Base-by-base conservation (phyloP, 2,797 vertebrate species). In the Falco rusticolus region DNA sequence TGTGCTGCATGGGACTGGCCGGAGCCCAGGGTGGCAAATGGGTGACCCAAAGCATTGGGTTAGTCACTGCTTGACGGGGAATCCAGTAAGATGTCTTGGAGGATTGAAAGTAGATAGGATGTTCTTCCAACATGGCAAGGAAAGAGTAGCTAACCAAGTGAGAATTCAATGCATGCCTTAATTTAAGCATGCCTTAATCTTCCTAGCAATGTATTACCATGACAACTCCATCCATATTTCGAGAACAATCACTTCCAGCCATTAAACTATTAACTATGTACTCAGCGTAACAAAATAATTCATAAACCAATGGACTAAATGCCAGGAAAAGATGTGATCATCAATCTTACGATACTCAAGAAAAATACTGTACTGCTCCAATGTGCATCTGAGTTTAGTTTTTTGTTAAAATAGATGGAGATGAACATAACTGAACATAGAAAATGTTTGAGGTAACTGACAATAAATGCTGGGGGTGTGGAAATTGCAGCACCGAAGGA, bases 121-220 rank as follows among this genome's bases (percentile, higher is more conserved):
- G 65, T 94, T 97, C 95, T 96, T 95, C 97, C 97, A 97, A 97
- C 90, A 97, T 91, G 96, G 96, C 90, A 95, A 95, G 85, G 87
- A 88, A 90, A 96, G 65, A 94, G 70, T 53, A 95, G 92, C 92
- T 91, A 69, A 93, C 63, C 84, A 82, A 84, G 90, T 4, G 76
- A 90, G 94, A 91, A 93, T 93, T 93, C 84, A 57, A 37, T 26
- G 89, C 82, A 78, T 91, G 95, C 84, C 87, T 95, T 93, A 83
- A 95, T 85, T 95, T 94, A 87, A 95, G 86, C 84, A 51, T 56
- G 92, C 71, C 89, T 91, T 96, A 92, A 95, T 95, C 95, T 86
- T 89, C 89, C 76, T 66, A 64, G 92, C 76, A 79, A 81, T 91
- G 89, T 72, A 91, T 96, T 95, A 25, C 94, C 91, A 91, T 90